These are phyloP conservation scores for Troides oblongomaculatus DNA, from an alignment of 2,888 invertebrate species.

Conservation along the genomic window DNA sequence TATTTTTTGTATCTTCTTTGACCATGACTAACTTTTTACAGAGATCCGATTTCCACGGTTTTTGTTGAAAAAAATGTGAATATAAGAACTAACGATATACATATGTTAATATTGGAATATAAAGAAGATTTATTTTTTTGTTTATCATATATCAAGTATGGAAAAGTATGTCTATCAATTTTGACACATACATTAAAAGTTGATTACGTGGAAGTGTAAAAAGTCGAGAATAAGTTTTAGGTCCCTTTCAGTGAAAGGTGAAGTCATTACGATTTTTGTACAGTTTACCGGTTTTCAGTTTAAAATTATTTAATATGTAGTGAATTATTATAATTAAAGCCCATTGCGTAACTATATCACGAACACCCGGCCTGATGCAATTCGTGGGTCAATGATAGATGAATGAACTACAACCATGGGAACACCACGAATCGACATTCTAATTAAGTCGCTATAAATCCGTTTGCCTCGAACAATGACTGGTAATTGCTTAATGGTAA, in stretches of 20 bases:
- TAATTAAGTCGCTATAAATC: slow-evolving; percentile 31
- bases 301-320: slow-evolving; percentile 1
- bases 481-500: slow-evolving; percentile 20
- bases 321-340: slow-evolving; percentile 1
- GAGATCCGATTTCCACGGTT: no score
- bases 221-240: not conserved
- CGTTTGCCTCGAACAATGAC: slow-evolving; percentile 30
- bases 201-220: not conserved
- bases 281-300: not conserved
- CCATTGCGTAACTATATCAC: slow-evolving; percentile 14
- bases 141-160: not conserved
- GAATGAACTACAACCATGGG: slow-evolving; percentile 41
- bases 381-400: slow-evolving; percentile 46
- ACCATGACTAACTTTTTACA: no score
- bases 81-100: no score
- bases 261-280: not conserved
- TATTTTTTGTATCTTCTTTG: no score
- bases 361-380: slow-evolving; percentile 32
- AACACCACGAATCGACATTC: slow-evolving; percentile 32
- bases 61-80: no score
- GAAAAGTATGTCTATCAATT: not conserved
- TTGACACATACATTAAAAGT: not conserved
- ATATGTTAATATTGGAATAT: no score
- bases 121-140: not conserved
- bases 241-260: slow-evolving; percentile 14